phyloP scores from a whole-genome alignment of 2,113 vertebrate genomes.

The Campylomormyrus numenius region DNA sequence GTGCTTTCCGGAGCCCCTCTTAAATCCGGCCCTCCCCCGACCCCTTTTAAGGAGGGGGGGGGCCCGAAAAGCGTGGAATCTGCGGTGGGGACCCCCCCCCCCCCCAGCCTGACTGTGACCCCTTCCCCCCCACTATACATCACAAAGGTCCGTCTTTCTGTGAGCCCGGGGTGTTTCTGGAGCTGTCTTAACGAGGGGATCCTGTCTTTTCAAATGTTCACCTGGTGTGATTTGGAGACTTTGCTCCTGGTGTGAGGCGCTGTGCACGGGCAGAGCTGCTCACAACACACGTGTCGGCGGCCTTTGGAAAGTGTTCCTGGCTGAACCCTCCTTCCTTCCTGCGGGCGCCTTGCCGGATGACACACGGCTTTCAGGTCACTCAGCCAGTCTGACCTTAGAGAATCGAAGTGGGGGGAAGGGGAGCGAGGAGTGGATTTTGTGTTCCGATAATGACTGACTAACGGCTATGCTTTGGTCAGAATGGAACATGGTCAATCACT shows the following conservation, averaged over 20 bases:
- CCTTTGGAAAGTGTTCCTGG: not conserved
- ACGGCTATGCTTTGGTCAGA: not conserved
- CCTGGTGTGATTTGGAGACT: not conserved
- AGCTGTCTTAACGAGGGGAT: not conserved
- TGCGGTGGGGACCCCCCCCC: no score
- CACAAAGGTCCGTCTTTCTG: not conserved
- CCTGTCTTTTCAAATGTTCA: not conserved
- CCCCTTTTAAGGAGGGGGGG: no score
- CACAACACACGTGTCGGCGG: not conserved
- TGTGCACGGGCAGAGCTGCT: not conserved
- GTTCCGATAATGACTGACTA: not conserved
- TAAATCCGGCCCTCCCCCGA: no score
- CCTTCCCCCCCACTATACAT: not conserved
- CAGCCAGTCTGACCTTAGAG: not conserved
- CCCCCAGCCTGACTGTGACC: not conserved
- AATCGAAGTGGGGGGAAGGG: not conserved
- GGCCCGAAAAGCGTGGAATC: no score
- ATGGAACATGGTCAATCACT: not conserved
- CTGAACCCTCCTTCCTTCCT: not conserved
- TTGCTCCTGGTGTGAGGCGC: not conserved
- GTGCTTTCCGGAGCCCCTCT: no score
- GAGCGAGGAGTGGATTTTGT: not conserved
- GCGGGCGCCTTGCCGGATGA: not conserved
- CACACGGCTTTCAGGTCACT: not conserved
- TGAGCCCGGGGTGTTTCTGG: not conserved